These are phyloP conservation scores for Drosophila testacea DNA, from an alignment of 2,888 invertebrate species.

Conservation along the genomic window DNA sequence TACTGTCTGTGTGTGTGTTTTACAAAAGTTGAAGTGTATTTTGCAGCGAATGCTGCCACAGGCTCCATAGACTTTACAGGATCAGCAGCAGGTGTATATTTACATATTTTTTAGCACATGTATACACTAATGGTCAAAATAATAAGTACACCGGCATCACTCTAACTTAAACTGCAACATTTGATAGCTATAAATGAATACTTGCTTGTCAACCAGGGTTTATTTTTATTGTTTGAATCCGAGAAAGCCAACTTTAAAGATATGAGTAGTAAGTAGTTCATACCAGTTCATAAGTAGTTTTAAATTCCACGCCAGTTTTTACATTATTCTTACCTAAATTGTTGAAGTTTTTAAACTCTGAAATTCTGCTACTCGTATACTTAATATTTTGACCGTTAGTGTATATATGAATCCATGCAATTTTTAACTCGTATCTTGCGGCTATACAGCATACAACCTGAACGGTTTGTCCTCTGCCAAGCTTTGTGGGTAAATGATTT, in stretches of 20 bases:
- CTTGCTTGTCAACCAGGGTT: neutral
- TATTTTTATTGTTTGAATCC: neutral
- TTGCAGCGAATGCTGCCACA: slow-evolving; percentile 26
- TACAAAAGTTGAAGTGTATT: slow-evolving; percentile 70
- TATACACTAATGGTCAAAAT: neutral
- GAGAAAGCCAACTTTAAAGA: too few species aligned
- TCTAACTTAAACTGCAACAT: too few species aligned
- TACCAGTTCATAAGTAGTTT: too few species aligned
- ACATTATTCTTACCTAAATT: neutral
- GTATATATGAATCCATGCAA: slow-evolving; percentile 32
- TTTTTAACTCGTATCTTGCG: slow-evolving; percentile 52
- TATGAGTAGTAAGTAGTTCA: too few species aligned
- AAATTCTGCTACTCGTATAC: neutral
- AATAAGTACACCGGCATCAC: neutral
- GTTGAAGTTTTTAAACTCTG: too few species aligned
- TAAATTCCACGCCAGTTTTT: neutral
- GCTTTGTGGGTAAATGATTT: slow-evolving; percentile 73
- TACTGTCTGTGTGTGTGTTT: slow-evolving; percentile 25
- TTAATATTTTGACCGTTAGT: neutral
- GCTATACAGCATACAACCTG: slow-evolving; percentile 21
- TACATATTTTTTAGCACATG: slow-evolving; percentile 61
- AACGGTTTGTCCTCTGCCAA: slow-evolving; percentile 27
- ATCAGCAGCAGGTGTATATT: slow-evolving; percentile 75
- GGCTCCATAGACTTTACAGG: slow-evolving; percentile 19
- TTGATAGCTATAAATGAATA: neutral